phyloP scores from a whole-genome alignment of 2,797 vertebrate genomes.

The Perdix hodgsoniae region DNA sequence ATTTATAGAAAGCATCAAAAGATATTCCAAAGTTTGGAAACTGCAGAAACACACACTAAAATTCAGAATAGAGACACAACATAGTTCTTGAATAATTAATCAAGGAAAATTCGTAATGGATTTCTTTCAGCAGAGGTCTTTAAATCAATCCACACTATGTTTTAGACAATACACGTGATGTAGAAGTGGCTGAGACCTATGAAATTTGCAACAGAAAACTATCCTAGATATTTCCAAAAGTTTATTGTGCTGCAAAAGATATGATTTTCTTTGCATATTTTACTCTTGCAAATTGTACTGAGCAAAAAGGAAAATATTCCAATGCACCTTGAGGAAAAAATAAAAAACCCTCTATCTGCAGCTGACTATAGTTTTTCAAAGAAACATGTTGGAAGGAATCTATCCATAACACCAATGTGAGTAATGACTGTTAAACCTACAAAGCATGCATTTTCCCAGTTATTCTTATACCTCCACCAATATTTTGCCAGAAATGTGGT shows the following conservation, averaged over 20 bases:
- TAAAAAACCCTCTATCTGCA: background rate
- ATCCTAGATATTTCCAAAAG: background rate
- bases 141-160: background rate
- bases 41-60: background rate
- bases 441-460: background rate
- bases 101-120: background rate
- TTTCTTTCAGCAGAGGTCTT: background rate
- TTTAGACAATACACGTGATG: background rate
- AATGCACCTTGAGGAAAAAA: background rate
- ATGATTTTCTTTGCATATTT: background rate
- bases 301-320: background rate
- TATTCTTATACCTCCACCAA: background rate
- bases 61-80: background rate
- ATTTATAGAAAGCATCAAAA: background rate
- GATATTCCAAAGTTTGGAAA: background rate
- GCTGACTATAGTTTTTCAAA: background rate
- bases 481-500: rapidly evolving
- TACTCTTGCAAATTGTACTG: rapidly evolving
- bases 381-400: background rate
- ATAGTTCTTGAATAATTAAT: background rate
- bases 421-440: background rate
- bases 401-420: background rate
- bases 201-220: background rate
- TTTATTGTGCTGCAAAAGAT: background rate
- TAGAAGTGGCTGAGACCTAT: background rate